These are phyloP conservation scores for Neogobius melanostomus DNA, from an alignment of 2,113 vertebrate genomes.

Conservation along the genomic window DNA sequence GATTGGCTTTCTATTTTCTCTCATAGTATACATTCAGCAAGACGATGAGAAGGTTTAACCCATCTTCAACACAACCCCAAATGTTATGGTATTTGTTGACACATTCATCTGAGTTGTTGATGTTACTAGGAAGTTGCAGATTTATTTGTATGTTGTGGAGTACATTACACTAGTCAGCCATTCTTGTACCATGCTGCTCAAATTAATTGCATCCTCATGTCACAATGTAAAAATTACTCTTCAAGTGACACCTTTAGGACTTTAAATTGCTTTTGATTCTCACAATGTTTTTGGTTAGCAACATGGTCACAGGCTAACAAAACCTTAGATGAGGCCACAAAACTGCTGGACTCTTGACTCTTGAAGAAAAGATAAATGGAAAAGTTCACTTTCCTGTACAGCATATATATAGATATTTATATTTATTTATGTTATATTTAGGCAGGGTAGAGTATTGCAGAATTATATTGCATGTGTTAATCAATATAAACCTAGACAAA, in stretches of 20 bases:
- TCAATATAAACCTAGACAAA: conserved; percentile 74
- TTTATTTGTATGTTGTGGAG: conserved; percentile 10
- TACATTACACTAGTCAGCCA: conserved; percentile 32
- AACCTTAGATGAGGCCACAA: conserved; percentile 73
- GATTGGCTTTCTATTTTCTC: conserved; percentile 72
- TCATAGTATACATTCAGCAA: conserved; percentile 78
- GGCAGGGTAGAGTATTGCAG: conserved; percentile 78
- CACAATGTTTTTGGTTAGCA: conserved; percentile 74
- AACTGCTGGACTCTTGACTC: conserved; percentile 73
- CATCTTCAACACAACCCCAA: conserved; percentile 34
- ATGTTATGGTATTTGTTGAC: conserved; percentile 31
- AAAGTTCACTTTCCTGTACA: conserved; percentile 72
- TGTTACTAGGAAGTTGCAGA: conserved; percentile 25
- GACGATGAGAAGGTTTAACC: conserved; percentile 56
- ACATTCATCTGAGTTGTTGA: conserved; percentile 52
- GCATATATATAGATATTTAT: conserved; percentile 74
- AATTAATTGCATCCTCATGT: conserved; percentile 1
- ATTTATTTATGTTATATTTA: conserved; percentile 75
- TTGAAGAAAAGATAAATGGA: conserved; percentile 54
- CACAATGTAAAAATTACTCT: conserved; percentile 37
- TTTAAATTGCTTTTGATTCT: conserved; percentile 44
- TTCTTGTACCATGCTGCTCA: conserved; percentile 32
- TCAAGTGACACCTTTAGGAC: conserved; percentile 51
- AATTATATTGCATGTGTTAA: conserved; percentile 81
- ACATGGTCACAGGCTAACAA: conserved; percentile 74